Percentiles rank a stretch among this genome's conserved stretches.
These are phyloP conservation scores for Crax fasciolata DNA, from an alignment of 2,797 vertebrate genomes.

Conservation along the genomic window DNA sequence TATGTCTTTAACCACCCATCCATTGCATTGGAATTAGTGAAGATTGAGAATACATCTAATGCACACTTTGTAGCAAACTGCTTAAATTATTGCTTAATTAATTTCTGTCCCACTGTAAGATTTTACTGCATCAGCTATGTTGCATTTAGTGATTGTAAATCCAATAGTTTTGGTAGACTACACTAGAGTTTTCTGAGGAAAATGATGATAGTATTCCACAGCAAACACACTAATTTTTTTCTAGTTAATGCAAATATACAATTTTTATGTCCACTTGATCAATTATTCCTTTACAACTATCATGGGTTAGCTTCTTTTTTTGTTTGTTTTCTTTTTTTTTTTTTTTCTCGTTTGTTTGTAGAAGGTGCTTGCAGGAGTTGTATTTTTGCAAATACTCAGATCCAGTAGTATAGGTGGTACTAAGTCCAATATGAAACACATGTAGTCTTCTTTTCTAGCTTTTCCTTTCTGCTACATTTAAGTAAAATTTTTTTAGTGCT, in stretches of 20 bases:
- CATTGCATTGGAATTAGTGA: conserved; percentile 58
- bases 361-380: rapidly evolving
- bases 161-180: background rate
- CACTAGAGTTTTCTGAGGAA: background rate
- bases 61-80: background rate
- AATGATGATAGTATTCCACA: background rate
- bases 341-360: background rate
- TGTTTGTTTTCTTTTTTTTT: no score
- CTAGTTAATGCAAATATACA: background rate
- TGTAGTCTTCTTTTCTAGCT: background rate
- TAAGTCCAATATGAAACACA: background rate
- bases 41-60: conserved; percentile 29
- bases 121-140: conserved; percentile 37
- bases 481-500: background rate
- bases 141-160: conserved; percentile 14
- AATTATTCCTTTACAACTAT: background rate
- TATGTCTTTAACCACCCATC: conserved; percentile 28
- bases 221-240: background rate
- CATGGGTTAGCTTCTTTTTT: background rate
- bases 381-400: background rate
- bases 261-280: background rate
- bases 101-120: background rate
- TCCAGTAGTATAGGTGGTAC: background rate
- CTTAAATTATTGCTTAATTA: conserved; percentile 33
- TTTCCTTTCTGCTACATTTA: background rate